Base-by-base conservation (phyloP, 2,888 invertebrate genomes). In the Andrena trimmerana region DNA sequence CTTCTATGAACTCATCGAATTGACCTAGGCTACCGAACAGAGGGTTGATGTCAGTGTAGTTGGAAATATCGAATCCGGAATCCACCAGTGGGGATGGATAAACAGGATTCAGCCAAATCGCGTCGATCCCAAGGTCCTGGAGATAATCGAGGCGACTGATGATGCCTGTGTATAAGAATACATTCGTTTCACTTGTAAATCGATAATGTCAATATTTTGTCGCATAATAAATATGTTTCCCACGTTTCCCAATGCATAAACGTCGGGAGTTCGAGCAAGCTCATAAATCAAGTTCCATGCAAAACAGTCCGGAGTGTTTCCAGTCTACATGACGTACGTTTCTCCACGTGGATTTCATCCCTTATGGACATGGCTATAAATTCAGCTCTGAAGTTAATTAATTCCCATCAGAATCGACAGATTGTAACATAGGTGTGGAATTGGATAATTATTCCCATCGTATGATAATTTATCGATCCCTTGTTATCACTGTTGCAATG, bases 31-130 rank as follows among this genome's bases (percentile, higher is more conserved):
- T 78, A n/a, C 92, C 92, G 73, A 90, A 90, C 7, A 81, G 13
- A 4, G 90, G 85, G 84, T 92, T 36, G 52, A 92, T 80, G 6
- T 86, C 84, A 16, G 76, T 88, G 68, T 87, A 88, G 75, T 92
- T 86, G 10, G 89, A 85, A 29, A 92, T 78, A 66, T 92, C 91
- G 52, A 87, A 91, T 57, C 92, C 92, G n/a, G 88, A 86, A 59
- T 91, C 91, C 4, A 87, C 20, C 42, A 89, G 29, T 1, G 92
- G 90, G 8, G 92, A 92, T 10, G 86, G n/a, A 67, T 90, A 92
- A 76, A 92, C 86, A 20, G 92, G 86, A 74, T 89, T 90, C 13
- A 92, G 71, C 84, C 90, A 90, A 78, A 92, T 91, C 13, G 91
- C 83, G 20, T 91, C 90, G 4, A 91, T 79, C 20, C 91, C 90